Conservation (phyloP, 2,113 vertebrate genomes). For the Tenrec ecaudatus region DNA sequence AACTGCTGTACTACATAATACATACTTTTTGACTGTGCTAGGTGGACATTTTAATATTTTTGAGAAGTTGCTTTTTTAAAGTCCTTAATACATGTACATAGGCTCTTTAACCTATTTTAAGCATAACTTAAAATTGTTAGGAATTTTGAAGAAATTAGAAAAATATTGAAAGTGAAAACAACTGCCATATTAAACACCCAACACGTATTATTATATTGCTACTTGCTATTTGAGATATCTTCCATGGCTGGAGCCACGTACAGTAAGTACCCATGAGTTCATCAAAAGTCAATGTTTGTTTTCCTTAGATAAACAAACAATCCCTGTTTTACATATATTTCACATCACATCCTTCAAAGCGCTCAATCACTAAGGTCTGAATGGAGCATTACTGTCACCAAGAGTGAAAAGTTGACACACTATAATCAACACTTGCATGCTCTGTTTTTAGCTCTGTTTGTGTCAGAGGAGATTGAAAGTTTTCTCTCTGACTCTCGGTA, state of each 20-base stretch:
- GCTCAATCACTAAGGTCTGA: slow-evolving; percentile 48
- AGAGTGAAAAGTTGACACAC: slow-evolving; percentile 64
- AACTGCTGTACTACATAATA: too few relatives aligned
- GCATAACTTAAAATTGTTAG: too few relatives aligned
- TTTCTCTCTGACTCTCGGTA: slow-evolving; percentile 63
- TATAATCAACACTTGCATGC: slow-evolving; percentile 42
- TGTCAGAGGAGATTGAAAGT: slow-evolving; percentile 50
- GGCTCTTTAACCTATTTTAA: too few relatives aligned
- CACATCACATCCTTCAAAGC: slow-evolving; percentile 33
- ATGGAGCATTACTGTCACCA: slow-evolving; percentile 52
- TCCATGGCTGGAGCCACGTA: background rate
- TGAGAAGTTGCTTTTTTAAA: too few relatives aligned
- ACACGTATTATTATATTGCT: background rate
- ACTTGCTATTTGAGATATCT: background rate
- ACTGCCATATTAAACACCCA: background rate
- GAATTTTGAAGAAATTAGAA: background rate
- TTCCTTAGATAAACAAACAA: slow-evolving; percentile 57
- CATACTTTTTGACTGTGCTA: too few relatives aligned
- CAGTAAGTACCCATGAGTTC: background rate
- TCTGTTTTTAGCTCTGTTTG: slow-evolving; percentile 72
- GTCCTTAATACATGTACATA: too few relatives aligned
- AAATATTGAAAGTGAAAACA: slow-evolving; percentile 11
- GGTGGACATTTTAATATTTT: too few relatives aligned
- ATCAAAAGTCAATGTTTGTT: slow-evolving; percentile 27
- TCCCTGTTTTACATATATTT: slow-evolving; percentile 19